Base-by-base conservation (phyloP, 2,113 vertebrate genomes). In the Toxotes jaculatrix region DNA sequence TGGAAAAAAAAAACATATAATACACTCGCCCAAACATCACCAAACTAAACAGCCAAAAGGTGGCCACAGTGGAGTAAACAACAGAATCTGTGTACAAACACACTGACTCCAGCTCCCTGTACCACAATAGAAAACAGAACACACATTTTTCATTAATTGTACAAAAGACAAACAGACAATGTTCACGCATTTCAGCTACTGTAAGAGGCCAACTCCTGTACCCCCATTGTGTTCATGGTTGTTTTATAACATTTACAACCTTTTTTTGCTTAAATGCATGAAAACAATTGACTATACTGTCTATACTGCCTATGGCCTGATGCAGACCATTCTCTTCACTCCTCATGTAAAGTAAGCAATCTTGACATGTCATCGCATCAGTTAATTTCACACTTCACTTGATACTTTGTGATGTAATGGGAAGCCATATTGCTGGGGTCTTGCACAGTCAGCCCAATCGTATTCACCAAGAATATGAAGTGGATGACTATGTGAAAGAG, bases 331-430 rank as follows among this genome's bases (percentile, higher is more conserved):
- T 89, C 64, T 82, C 74, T 76, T 69, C 70, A 65, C 63, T 87
- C 60, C 70, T 87, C 73, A 31, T 85, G 89, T 85, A 63, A 65
- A 42, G 42, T 62, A 63, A 71, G 84, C 88, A 91, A 93, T 93
- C 91, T 90, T 80, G 87, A 89, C 88, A 67, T 90, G 91, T 90
- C 80, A 87, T 89, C 80, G 78, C 91, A 88, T 93, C 92, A 87
- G 92, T 92, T 93, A 82, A 93, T 94, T 93, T 94, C 92, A 93
- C 90, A 92, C 92, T 89, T 89, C 81, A 68, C 87, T 94, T 83
- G 66, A 83, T 87, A 62, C 86, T 87, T 92, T 87, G 82, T 87
- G 85, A 88, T 92, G 89, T 82, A 86, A 88, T 74, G 88, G 79
- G 71, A 74, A 78, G 91, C 85, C 83, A 88, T 89, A 89, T 86